phyloP scores from a whole-genome alignment of 2,888 invertebrate genomes.

The Tenthredo distinguenda region DNA sequence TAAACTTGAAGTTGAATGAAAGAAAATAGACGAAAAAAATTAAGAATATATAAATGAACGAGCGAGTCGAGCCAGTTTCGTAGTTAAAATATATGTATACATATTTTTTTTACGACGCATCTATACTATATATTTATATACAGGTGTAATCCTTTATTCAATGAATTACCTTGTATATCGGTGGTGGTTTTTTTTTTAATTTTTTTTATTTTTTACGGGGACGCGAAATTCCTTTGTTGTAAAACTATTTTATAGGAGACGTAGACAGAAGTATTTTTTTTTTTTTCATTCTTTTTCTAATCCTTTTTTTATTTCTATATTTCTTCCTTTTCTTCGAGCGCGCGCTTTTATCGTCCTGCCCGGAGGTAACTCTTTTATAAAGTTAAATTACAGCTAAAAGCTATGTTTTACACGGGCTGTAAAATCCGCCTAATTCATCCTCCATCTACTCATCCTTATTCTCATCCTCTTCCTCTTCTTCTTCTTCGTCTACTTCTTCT shows the following conservation, averaged over 20 bases:
- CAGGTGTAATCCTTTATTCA: not conserved
- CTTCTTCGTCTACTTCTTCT: not conserved
- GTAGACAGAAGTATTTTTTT: conserved; percentile 68
- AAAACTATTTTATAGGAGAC: conserved; percentile 76
- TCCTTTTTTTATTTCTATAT: not conserved
- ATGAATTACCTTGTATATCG: conserved; percentile 10
- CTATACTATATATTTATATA: not conserved
- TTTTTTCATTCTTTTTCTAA: not conserved
- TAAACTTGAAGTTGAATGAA: not conserved
- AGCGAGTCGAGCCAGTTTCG: not conserved
- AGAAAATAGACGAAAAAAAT: not conserved
- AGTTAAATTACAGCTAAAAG: conserved; percentile 73
- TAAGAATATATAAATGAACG: not conserved
- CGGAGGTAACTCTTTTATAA: conserved; percentile 63
- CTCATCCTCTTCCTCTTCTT: not conserved
- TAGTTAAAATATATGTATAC: not conserved
- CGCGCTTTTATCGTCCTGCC: conserved; percentile 13
- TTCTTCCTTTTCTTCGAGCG: not conserved
- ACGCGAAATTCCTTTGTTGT: conserved; percentile 76
- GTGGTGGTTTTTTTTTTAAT: too few relatives aligned
- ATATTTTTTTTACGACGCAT: not conserved
- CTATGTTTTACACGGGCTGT: conserved; percentile 70
- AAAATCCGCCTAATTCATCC: conserved; percentile 47
- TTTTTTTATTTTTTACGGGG: conserved; percentile 70
- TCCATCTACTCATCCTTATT: not conserved